phyloP scores from a whole-genome alignment of 2,797 vertebrate species.

The Phataginus tricuspis region DNA sequence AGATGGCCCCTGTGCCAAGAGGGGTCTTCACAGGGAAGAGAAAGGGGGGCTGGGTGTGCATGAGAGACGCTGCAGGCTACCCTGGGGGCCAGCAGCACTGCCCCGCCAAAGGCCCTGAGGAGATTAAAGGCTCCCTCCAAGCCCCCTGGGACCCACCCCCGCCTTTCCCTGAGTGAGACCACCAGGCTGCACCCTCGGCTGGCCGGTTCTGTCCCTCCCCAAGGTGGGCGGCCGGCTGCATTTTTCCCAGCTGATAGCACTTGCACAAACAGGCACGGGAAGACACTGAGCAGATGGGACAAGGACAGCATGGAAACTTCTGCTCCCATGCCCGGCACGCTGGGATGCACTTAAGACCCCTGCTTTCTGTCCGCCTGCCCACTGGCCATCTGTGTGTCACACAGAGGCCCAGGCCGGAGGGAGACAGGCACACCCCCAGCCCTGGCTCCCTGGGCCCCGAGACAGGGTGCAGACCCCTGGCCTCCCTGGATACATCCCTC shows the following conservation, averaged over 20 bases:
- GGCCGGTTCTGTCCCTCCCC: neutral
- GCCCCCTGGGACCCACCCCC: conserved; percentile 21
- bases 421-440: neutral
- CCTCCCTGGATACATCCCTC: neutral
- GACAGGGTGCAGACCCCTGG: neutral
- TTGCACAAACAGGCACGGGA: conserved; percentile 56
- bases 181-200: neutral
- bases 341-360: fast-evolving
- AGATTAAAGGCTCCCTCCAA: neutral
- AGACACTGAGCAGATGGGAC: neutral
- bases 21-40: neutral
- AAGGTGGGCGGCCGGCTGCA: neutral
- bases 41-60: too few relatives aligned
- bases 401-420: neutral
- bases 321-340: fast-evolving
- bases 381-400: neutral
- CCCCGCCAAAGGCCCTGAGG: neutral
- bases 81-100: neutral
- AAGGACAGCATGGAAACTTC: neutral
- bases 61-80: neutral
- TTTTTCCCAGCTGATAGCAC: conserved; percentile 71
- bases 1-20: neutral
- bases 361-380: neutral
- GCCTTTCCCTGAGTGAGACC: conserved; percentile 27
- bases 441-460: neutral